Conservation (phyloP, 2,113 vertebrate genomes). For the Gymnorhina tibicen region DNA sequence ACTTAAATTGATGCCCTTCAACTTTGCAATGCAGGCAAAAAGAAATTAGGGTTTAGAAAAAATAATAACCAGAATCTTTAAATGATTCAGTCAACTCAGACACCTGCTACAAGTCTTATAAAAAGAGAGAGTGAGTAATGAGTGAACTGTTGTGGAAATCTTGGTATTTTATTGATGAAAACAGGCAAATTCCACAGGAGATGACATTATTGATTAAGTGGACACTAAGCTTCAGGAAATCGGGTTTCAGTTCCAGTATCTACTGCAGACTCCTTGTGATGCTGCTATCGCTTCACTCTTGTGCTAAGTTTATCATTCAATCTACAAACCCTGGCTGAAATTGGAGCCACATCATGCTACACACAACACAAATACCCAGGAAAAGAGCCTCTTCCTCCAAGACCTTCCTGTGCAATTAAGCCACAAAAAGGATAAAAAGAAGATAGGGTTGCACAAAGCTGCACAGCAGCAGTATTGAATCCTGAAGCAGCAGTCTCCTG, state of each 20-base stretch:
- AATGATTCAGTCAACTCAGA: neutral
- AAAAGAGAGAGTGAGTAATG: neutral
- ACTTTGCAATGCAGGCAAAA: neutral
- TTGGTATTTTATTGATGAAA: neutral
- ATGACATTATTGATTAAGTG: neutral
- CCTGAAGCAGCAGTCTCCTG: neutral
- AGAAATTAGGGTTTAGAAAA: neutral
- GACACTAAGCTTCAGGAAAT: neutral
- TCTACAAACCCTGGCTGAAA: neutral
- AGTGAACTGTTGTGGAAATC: neutral
- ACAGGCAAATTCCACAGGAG: neutral
- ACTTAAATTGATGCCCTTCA: neutral
- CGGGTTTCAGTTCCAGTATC: neutral
- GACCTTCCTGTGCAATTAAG: neutral
- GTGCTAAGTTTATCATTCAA: neutral
- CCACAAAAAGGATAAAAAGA: neutral
- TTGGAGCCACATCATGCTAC: neutral
- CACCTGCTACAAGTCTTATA: neutral
- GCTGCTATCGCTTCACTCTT: neutral
- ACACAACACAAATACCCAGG: neutral
- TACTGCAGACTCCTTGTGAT: neutral
- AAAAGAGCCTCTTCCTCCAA: neutral
- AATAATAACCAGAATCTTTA: neutral
- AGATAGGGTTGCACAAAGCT: neutral
- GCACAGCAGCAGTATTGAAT: neutral